Evolutionary conservation across 2,888 invertebrate genomes (phyloP).

Genomic region (Leptarthrus brevirostris): DNA sequence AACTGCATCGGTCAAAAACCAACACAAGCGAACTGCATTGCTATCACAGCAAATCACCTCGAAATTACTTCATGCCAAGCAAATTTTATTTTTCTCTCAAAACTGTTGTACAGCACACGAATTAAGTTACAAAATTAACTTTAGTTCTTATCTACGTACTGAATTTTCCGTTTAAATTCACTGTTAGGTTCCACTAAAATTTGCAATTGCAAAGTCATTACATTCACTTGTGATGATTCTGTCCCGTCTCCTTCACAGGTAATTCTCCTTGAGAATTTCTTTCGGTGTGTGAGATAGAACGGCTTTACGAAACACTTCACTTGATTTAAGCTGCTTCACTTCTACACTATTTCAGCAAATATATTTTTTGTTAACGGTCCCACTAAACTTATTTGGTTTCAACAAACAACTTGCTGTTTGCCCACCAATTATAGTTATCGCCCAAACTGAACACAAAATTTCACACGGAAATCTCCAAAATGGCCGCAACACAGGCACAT

Average conservation of each 20-base stretch:
- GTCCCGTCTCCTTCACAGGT: conserved; percentile 27
- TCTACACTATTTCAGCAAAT: background rate
- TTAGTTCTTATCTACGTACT: background rate
- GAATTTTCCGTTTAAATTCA: conserved; percentile 6
- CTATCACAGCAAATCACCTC: no score
- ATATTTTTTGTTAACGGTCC: background rate
- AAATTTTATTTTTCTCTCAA: no score
- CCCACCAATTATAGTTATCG: conserved; percentile 58
- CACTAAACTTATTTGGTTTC: conserved; percentile 23
- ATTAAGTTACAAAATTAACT: no score
- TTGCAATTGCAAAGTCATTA: conserved; percentile 42
- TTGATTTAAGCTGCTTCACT: no score
- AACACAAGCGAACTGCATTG: conserved; percentile 31
- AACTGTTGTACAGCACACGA: no score
- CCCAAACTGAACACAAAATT: conserved; percentile 72
- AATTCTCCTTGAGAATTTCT: conserved; percentile 34
- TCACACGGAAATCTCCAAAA: conserved; percentile 76
- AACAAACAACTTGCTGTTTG: conserved; percentile 26
- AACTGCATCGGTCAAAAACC: conserved; percentile 38
- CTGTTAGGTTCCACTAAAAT: conserved; percentile 22
- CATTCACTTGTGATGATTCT: conserved; percentile 43
- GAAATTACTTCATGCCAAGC: conserved; percentile 39
- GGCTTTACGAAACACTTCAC: no score
- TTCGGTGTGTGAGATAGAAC: conserved; percentile 30
- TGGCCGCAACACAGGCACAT: conserved; percentile 76